phyloP scores from a whole-genome alignment of 23 tunicate genomes.

The Diplosoma virens region DNA sequence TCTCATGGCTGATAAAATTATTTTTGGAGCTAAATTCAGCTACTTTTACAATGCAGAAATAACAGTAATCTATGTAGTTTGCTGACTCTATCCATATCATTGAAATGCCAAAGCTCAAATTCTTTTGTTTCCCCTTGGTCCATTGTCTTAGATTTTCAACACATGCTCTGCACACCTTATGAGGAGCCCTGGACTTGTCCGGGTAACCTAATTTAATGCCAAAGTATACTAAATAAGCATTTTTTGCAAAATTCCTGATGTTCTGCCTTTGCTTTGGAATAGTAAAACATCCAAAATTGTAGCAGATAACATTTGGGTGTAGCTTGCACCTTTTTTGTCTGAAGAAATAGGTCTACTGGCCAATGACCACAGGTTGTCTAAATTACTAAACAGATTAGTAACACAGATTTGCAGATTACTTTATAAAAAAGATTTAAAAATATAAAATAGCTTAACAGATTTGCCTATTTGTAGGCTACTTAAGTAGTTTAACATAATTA shows the following conservation, averaged over 20 bases:
- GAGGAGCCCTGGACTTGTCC: conserved; percentile 16
- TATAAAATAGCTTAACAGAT: not conserved
- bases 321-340: not conserved
- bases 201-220: not conserved
- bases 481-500: not conserved
- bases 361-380: conserved; percentile 12
- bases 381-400: not conserved
- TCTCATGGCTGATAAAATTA: not conserved
- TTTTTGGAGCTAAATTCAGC: conserved; percentile 18
- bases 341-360: not conserved
- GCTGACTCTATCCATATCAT: conserved; percentile 12
- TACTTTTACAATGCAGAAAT: conserved; percentile 10
- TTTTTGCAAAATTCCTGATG: conserved; percentile 10
- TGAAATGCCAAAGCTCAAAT: conserved; percentile 11
- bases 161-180: conserved; percentile 18
- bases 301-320: not conserved
- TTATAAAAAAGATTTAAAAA: not conserved
- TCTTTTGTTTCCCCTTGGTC: conserved; percentile 6
- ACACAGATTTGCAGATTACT: conserved; percentile 16
- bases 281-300: conserved; percentile 4
- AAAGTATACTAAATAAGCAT: not conserved
- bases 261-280: conserved; percentile 13
- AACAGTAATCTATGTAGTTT: not conserved
- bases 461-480: not conserved
- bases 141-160: conserved; percentile 15